Evolutionary conservation across 2,113 vertebrate genomes (phyloP).

Genomic region (Cinclus cinclus): DNA sequence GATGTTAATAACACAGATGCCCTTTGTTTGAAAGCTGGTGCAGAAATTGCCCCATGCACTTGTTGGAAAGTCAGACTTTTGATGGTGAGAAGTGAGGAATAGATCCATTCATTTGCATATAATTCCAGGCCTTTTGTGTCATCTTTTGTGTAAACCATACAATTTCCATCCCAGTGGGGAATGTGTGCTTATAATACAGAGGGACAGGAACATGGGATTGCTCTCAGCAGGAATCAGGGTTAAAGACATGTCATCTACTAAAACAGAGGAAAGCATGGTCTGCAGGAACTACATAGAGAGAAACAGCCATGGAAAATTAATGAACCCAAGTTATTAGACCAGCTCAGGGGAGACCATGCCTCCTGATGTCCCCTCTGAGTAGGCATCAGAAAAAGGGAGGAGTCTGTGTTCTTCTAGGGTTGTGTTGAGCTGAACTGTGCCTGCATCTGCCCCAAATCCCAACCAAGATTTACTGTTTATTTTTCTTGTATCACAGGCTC

Average conservation of each 20-base stretch:
- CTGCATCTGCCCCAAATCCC: neutral
- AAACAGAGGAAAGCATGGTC: neutral
- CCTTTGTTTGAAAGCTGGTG: slow-evolving; percentile 68
- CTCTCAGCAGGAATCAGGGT: slow-evolving; percentile 5
- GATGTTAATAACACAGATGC: slow-evolving; percentile 74
- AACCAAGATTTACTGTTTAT: neutral
- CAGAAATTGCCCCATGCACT: slow-evolving; percentile 55
- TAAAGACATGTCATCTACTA: neutral
- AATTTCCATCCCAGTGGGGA: slow-evolving; percentile 66
- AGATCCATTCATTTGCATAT: slow-evolving; percentile 68
- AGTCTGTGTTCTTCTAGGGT: neutral
- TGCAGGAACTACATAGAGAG: neutral
- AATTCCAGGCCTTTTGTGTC: slow-evolving; percentile 70
- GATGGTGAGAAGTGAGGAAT: slow-evolving; percentile 9
- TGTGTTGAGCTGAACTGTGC: neutral
- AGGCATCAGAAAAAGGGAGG: neutral
- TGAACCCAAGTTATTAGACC: neutral
- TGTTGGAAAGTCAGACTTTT: slow-evolving; percentile 54
- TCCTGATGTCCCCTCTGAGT: neutral
- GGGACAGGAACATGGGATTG: neutral
- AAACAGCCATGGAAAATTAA: neutral
- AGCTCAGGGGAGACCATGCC: neutral
- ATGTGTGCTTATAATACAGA: neutral
- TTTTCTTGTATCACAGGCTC: neutral
- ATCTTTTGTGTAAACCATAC: slow-evolving; percentile 64